Evolutionary conservation across 1,140 invertebrate genomes (phyloP).

Genomic region (Lepidurus arcticus): DNA sequence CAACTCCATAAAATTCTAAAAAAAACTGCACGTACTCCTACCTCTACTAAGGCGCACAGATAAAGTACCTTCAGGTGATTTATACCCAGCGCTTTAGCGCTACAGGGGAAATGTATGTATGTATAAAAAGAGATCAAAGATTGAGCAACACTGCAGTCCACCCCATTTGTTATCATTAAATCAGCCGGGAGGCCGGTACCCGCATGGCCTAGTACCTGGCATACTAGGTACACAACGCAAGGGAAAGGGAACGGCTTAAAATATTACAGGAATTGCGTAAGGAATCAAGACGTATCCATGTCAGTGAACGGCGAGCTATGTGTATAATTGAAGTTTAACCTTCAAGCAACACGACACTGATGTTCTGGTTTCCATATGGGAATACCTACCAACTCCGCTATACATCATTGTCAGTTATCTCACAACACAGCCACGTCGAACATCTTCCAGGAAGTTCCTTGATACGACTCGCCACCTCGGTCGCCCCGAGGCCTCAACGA

Average conservation of each 20-base stretch:
- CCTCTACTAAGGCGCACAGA: not conserved
- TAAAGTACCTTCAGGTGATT: conserved; percentile 1
- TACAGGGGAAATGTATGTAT: not conserved
- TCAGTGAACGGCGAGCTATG: not conserved
- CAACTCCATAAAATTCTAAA: not conserved
- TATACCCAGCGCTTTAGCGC: not conserved
- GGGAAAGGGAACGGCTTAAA: not conserved
- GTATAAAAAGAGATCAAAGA: not conserved
- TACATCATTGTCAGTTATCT: no score
- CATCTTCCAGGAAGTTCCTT: no score
- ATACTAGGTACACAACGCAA: not conserved
- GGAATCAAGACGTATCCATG: not conserved
- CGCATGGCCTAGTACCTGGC: not conserved
- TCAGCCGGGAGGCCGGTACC: not conserved
- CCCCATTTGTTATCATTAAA: not conserved
- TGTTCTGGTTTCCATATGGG: no score
- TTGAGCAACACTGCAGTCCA: not conserved
- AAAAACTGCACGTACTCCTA: not conserved
- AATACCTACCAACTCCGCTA: no score
- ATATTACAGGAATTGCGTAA: not conserved
- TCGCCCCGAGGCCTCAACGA: no score
- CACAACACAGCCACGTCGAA: no score
- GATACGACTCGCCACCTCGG: no score
- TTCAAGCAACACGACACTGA: not conserved
- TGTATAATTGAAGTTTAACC: not conserved